Conservation (phyloP, 2,888 invertebrate genomes). For the Nysson spinosus region DNA sequence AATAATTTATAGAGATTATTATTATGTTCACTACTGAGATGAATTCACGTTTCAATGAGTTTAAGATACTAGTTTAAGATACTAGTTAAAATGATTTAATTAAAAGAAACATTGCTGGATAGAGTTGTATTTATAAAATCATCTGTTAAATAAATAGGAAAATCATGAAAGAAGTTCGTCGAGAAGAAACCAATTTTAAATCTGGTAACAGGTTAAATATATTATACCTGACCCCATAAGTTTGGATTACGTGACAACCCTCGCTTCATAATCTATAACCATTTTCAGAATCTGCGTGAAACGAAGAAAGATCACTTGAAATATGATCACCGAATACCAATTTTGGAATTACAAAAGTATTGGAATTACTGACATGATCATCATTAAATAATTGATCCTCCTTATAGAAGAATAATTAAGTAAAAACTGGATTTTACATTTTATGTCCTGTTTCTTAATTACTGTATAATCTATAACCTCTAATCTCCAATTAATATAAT, state of each 20-base stretch:
- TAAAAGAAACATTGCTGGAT: neutral
- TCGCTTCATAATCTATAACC: constrained; percentile 42
- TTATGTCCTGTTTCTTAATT: no score
- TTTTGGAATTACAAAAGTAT: constrained; percentile 2
- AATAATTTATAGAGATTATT: no score
- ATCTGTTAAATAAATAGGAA: no score
- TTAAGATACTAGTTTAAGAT: no score
- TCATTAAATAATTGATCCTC: no score
- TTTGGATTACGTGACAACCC: constrained; percentile 38
- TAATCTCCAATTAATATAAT: no score
- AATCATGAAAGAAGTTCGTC: constrained; percentile 29
- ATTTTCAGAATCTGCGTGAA: constrained; percentile 16
- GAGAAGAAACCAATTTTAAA: constrained; percentile 43
- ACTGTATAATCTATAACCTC: no score
- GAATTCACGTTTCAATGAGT: no score
- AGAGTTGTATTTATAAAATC: no score
- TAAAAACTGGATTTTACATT: no score
- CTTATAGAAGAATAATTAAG: no score
- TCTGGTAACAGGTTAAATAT: constrained; percentile 28
- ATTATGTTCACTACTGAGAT: no score
- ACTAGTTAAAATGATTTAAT: neutral
- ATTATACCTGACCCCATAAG: constrained; percentile 29
- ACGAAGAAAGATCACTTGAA: constrained; percentile 20
- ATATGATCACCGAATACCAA: neutral
- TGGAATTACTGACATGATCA: constrained; percentile 2